Conservation (phyloP, 2,113 vertebrate genomes). For the Tapirus terrestris region DNA sequence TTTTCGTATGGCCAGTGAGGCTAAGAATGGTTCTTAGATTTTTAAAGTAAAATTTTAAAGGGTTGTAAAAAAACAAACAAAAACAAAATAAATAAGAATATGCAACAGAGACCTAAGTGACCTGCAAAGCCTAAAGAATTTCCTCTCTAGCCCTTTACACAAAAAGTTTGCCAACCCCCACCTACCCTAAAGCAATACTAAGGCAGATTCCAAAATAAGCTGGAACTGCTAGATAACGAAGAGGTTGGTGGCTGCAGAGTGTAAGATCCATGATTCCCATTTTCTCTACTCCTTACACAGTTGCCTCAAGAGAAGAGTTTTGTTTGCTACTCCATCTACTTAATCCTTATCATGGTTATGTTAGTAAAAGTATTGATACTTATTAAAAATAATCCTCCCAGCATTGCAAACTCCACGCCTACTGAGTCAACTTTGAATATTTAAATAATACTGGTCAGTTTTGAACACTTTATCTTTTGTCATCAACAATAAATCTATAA, state of each 20-base stretch:
- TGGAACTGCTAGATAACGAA: not conserved
- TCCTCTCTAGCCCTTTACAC: not conserved
- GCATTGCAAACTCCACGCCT: not conserved
- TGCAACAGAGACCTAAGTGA: not conserved
- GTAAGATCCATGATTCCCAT: not conserved
- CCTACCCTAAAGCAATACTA: not conserved
- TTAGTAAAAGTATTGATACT: not conserved
- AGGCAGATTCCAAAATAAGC: conserved; percentile 5
- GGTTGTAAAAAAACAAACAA: not conserved
- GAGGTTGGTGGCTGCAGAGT: not conserved
- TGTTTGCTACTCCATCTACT: not conserved
- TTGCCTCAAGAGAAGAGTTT: not conserved
- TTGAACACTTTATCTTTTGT: not conserved
- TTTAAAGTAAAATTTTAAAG: not conserved
- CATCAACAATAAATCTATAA: not conserved
- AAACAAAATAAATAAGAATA: not conserved
- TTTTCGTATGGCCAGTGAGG: not conserved
- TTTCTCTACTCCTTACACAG: not conserved
- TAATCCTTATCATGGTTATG: not conserved
- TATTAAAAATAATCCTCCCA: not conserved
- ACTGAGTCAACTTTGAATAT: not conserved
- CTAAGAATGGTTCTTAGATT: not conserved
- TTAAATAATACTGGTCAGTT: not conserved
- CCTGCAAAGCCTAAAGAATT: not conserved
- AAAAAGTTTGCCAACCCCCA: not conserved